A percentile compares a stretch with the other conserved stretches of the same genome.
phyloP scores from a whole-genome alignment of 2,888 invertebrate genomes.

The Aleiodes testaceus region DNA sequence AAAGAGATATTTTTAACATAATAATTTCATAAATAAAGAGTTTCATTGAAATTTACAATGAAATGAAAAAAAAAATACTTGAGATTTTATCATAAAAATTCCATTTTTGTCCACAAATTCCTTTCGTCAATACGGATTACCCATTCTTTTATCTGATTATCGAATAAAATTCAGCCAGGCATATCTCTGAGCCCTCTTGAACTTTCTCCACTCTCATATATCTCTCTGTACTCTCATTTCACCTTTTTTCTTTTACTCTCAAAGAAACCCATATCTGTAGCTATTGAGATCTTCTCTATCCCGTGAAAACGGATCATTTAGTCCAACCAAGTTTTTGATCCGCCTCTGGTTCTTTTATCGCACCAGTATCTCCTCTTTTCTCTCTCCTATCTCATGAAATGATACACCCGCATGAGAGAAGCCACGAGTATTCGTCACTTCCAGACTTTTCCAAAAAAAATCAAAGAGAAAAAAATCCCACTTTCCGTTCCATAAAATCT shows the following conservation, averaged over 20 bases:
- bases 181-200: slow-evolving; percentile 17
- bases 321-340: slow-evolving; percentile 24
- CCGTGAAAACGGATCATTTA: slow-evolving; percentile 23
- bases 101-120: too few relatives aligned
- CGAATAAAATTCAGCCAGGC: background rate
- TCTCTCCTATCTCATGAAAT: too few relatives aligned
- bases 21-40: too few relatives aligned
- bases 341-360: slow-evolving; percentile 24
- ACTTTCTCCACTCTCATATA: slow-evolving; percentile 1
- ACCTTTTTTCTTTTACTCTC: background rate
- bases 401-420: slow-evolving; percentile 18
- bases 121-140: too few relatives aligned
- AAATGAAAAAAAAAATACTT: too few relatives aligned
- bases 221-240: slow-evolving; percentile 2
- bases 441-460: background rate
- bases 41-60: too few relatives aligned
- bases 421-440: slow-evolving; percentile 14
- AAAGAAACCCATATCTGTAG: slow-evolving; percentile 12
- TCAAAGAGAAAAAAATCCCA: background rate
- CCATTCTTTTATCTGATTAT: background rate
- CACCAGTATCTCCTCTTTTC: background rate
- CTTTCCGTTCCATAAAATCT: slow-evolving; percentile 14
- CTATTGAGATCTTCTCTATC: slow-evolving; percentile 10
- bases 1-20: too few relatives aligned
- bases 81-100: too few relatives aligned